Base-by-base conservation (phyloP, 2,888 invertebrate genomes). In the Magallana nippona region DNA sequence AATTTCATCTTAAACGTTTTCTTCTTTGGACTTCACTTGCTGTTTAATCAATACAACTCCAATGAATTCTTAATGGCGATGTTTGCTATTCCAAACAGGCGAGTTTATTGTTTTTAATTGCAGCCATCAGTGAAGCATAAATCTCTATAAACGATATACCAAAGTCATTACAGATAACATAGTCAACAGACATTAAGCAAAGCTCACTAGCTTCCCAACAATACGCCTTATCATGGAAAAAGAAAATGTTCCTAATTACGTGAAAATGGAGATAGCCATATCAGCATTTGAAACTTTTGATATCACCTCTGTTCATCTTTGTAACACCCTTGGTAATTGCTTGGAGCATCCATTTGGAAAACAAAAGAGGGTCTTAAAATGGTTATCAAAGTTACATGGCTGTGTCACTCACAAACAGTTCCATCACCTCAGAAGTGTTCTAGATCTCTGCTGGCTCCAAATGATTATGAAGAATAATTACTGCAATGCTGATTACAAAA, bases 211-310 rank as follows among this genome's bases (percentile, higher is more conserved):
- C 71, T 71, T 32, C 71, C 44, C 32, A 71, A 71, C 71, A 71
- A 71, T 71, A 71, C 27, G 8, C 2, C 71, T 71, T 71, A 71
- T 71, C 71, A 71, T n/a, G 27, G 22, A 71, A 22, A 71, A 71
- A 71, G 71, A 71, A 71, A 71, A 71, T 10, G 10, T 15, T 27
- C 71, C 71, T 71, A 71, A 71, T 71, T 71, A 71, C 32, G 71
- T 71, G 71, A 71, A 71, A 71, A 71, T 71, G 27, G 71, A 22
- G 71, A 71, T 71, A 71, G 71, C 71, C 71, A 27, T 71, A 71
- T 71, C 71, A 27, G 71, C 13, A 71, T 71, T 71, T 60, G 13
- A 71, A 71, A 71, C 22, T 71, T 44, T 71, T 2, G 13, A 10
- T 71, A 71, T 71, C 71, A 71, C 71, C 71, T 71, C 71, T 22